Evolutionary conservation across 2,797 vertebrate genomes (phyloP).

Genomic region (Vultur gryphus): DNA sequence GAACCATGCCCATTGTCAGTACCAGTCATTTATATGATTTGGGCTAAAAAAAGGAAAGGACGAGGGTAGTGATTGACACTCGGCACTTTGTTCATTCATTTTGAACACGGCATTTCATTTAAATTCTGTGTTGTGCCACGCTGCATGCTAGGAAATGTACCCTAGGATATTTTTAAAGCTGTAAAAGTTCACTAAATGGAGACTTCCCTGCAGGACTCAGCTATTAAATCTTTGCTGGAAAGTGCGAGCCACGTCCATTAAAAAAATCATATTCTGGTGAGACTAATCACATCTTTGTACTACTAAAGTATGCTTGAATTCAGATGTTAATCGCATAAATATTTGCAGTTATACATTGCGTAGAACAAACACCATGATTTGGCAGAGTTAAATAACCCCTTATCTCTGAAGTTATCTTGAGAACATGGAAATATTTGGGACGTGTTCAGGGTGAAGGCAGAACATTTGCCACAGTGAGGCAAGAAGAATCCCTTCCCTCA

Average conservation of each 20-base stretch:
- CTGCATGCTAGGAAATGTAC: conserved; percentile 35
- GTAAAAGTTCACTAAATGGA: conserved; percentile 59
- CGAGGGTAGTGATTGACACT: neutral
- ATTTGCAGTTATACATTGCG: conserved; percentile 4
- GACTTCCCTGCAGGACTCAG: conserved; percentile 60
- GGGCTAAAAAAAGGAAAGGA: neutral
- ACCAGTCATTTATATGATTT: neutral
- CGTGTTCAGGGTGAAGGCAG: neutral
- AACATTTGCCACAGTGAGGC: neutral
- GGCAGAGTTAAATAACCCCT: neutral
- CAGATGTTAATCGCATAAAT: conserved; percentile 43
- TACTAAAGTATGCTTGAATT: conserved; percentile 48
- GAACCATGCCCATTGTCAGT: neutral
- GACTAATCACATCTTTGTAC: conserved; percentile 43
- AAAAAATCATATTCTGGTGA: conserved; percentile 48
- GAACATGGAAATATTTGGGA: conserved; percentile 42
- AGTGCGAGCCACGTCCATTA: conserved; percentile 39
- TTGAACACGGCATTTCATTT: conserved; percentile 12
- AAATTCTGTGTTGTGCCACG: conserved; percentile 23
- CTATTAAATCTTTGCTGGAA: conserved; percentile 53
- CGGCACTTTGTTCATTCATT: neutral
- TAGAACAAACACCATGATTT: neutral
- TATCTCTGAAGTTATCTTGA: conserved; percentile 48
- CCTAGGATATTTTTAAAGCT: conserved; percentile 47
- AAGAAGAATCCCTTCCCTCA: neutral